Base-by-base conservation (phyloP, 2,888 invertebrate species). In the Phymatocera aterrima region DNA sequence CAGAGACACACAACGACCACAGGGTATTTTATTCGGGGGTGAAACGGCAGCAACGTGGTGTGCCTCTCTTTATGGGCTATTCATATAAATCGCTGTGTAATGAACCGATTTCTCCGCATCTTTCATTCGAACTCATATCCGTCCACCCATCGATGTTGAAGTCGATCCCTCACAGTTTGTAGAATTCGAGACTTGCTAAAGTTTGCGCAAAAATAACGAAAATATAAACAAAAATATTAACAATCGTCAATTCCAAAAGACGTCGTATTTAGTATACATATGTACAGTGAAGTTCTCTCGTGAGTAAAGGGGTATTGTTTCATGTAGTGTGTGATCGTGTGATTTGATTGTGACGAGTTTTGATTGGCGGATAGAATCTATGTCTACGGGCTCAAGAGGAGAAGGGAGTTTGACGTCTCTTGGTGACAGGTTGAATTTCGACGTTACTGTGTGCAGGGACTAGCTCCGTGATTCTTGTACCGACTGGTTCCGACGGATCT, bases 1-100 rank as follows among this genome's bases (percentile, higher is more conserved):
- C 88, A 88, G 87, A 89, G 89, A 88, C 87, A 87, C 83, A 80
- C 77, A 79, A 83, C 86, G 82, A 77, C 64, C 65, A 72, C 34
- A 48, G 78, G 48, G 68, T 68, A 78, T 70, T 78, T 54, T 18
- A 24, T 57, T 31, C 37, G 72, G 72, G 72, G 72, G 72, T 72
- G 31, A 51, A 51, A 31, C 34, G 43, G 70, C n/a, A 48, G 34
- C 31, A 46, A 48, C 46, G 70, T 51, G 43, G 18, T 61, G 18
- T 18, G 15, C 60, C 10, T 51, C 51, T 10, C 24, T 21, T 21
- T 51, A 51, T 51, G 24, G 51, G 51, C n/a, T n/a, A n/a, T n/a
- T n/a, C n/a, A 51, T 51, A 0, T 21, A 37, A 34, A 64, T 64
- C 34, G 37, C n/a, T 21, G 5, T 37, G 1, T 18, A 34, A 37